Conservation (phyloP, 2,797 vertebrate genomes). For the Pseudochromis fuscus region DNA sequence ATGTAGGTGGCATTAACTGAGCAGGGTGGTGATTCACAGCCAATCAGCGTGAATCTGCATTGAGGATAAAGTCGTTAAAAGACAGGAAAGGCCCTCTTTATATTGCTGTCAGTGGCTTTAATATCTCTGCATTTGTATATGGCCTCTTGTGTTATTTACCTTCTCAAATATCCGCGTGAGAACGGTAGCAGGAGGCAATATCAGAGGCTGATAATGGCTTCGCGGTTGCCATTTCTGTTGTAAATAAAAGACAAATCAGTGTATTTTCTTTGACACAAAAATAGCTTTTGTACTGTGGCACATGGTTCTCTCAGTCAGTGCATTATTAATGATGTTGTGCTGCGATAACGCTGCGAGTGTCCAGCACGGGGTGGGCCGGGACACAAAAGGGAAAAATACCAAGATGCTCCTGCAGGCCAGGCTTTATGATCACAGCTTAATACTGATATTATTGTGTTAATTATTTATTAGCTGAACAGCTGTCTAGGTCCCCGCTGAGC, state of each 20-base stretch:
- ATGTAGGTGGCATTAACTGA: conserved; percentile 64
- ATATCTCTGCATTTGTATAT: conserved; percentile 5
- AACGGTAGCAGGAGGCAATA: conserved; percentile 3
- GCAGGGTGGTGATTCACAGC: conserved; percentile 51
- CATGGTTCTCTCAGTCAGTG: conserved; percentile 51
- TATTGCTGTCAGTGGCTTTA: conserved; percentile 26
- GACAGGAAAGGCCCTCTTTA: conserved; percentile 18
- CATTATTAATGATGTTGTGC: conserved; percentile 78
- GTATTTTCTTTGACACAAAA: conserved; percentile 55
- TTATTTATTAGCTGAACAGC: conserved; percentile 42
- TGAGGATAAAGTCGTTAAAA: conserved; percentile 30
- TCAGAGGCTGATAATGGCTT: conserved; percentile 20
- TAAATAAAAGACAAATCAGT: conserved; percentile 58
- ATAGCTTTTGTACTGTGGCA: conserved; percentile 58
- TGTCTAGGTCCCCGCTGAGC: conserved; percentile 29
- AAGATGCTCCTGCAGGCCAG: conserved; percentile 22
- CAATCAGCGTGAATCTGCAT: conserved; percentile 39
- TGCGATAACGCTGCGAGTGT: conserved; percentile 59
- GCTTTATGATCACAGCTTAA: conserved; percentile 15
- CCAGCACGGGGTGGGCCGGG: conserved; percentile 35
- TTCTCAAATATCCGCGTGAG: conserved; percentile 8
- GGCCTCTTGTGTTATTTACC: conserved; percentile 38
- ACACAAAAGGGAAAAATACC: conserved; percentile 32
- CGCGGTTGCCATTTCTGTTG: conserved; percentile 26
- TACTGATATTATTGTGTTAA: conserved; percentile 36